phyloP scores from a whole-genome alignment of 2,888 invertebrate species.

The Unio delphinus region DNA sequence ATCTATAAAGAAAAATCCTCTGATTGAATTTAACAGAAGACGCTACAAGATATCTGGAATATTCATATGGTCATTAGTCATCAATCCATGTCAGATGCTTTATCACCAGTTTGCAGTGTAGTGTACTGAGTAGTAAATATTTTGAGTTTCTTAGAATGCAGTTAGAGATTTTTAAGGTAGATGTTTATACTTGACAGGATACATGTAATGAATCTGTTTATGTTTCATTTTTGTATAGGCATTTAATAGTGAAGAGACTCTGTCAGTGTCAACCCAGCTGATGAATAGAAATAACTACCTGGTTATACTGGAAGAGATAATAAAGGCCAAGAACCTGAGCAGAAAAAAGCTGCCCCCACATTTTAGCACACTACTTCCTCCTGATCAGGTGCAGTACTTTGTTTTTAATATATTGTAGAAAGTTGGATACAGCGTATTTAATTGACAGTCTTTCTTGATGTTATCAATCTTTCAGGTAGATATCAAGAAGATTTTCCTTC shows the following conservation, averaged over 20 bases:
- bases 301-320: slow-evolving; percentile 67
- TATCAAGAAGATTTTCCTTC: neutral
- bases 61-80: too few species aligned
- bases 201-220: too few species aligned
- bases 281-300: slow-evolving; percentile 69
- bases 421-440: neutral
- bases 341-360: slow-evolving; percentile 52
- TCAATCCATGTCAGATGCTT: too few species aligned
- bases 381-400: slow-evolving; percentile 55
- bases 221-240: slow-evolving; percentile 49
- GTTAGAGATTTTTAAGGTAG: too few species aligned
- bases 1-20: too few species aligned
- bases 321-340: slow-evolving; percentile 61
- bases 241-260: slow-evolving; percentile 66
- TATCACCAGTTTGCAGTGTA: too few species aligned
- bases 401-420: neutral
- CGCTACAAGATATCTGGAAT: too few species aligned
- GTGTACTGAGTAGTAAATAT: too few species aligned
- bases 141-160: too few species aligned
- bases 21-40: too few species aligned
- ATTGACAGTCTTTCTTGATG: neutral
- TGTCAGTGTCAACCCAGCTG: slow-evolving; percentile 67
- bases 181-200: too few species aligned
- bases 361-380: slow-evolving; percentile 52
- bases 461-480: neutral